These are phyloP conservation scores for Prolemur simus DNA, from an alignment of 2,113 vertebrate species.

Conservation along the genomic window DNA sequence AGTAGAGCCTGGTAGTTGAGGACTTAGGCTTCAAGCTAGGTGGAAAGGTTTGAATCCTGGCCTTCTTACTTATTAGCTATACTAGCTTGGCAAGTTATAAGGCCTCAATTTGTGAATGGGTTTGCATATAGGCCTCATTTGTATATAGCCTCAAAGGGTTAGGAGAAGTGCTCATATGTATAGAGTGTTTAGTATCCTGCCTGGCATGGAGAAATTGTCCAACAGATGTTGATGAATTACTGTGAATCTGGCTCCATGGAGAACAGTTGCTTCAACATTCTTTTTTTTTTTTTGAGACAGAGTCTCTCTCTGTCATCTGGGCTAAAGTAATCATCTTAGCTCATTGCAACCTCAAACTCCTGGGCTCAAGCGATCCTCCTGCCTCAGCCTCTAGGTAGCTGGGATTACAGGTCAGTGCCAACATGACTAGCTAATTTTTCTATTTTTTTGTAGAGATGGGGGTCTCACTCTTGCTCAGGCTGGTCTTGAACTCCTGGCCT, in stretches of 20 bases:
- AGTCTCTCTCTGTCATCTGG: too few relatives aligned
- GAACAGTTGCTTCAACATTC: background rate
- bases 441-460: too few relatives aligned
- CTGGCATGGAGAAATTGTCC: background rate
- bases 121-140: background rate
- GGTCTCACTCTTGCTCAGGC: too few relatives aligned
- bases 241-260: background rate
- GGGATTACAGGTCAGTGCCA: too few relatives aligned
- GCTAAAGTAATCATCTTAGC: too few relatives aligned
- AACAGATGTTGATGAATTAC: background rate
- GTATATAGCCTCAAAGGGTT: background rate
- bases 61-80: background rate
- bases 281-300: background rate
- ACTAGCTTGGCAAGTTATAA: background rate
- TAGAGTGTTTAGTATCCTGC: background rate
- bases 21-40: background rate
- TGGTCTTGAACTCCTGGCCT: too few relatives aligned
- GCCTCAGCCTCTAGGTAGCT: background rate
- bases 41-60: background rate
- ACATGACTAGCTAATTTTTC: too few relatives aligned
- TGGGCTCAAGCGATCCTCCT: background rate
- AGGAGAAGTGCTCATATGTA: background rate
- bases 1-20: background rate
- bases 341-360: background rate
- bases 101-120: background rate